Conservation (phyloP, 2,797 vertebrate genomes). For the Acanthis flammea region DNA sequence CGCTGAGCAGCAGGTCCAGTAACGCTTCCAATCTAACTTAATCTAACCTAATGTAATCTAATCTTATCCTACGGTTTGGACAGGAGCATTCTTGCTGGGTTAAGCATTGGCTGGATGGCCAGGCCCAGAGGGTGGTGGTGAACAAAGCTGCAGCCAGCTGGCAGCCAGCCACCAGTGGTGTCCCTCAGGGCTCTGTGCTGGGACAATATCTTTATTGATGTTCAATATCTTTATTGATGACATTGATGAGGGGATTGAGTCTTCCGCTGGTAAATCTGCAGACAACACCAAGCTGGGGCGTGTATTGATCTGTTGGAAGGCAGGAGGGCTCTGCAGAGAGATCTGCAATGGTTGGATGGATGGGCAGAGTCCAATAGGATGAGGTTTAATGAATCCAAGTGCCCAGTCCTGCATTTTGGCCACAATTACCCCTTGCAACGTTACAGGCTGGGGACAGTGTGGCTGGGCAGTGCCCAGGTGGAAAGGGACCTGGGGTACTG, state of each 20-base stretch:
- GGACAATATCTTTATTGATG: not conserved
- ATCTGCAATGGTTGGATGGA: not conserved
- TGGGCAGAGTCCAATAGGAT: not conserved
- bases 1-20: not conserved
- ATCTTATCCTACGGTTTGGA: not conserved
- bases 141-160: rapidly evolving
- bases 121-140: not conserved
- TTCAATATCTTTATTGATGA: not conserved
- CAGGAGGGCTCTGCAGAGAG: not conserved
- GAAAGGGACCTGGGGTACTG: not conserved
- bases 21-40: not conserved
- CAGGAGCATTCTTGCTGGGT: not conserved
- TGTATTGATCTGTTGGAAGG: not conserved
- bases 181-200: not conserved
- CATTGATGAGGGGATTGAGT: not conserved
- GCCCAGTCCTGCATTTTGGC: not conserved
- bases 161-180: rapidly evolving
- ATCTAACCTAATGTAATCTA: not conserved
- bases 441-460: not conserved
- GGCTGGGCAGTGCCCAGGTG: not conserved
- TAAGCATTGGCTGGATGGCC: not conserved
- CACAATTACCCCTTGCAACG: rapidly evolving
- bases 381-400: not conserved
- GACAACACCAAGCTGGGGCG: rapidly evolving
- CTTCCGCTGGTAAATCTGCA: not conserved